Evolutionary conservation across 2,797 vertebrate genomes (phyloP), one percentile per base, ranked within the genome.

Genomic region (Steatocranus sp.): DNA sequence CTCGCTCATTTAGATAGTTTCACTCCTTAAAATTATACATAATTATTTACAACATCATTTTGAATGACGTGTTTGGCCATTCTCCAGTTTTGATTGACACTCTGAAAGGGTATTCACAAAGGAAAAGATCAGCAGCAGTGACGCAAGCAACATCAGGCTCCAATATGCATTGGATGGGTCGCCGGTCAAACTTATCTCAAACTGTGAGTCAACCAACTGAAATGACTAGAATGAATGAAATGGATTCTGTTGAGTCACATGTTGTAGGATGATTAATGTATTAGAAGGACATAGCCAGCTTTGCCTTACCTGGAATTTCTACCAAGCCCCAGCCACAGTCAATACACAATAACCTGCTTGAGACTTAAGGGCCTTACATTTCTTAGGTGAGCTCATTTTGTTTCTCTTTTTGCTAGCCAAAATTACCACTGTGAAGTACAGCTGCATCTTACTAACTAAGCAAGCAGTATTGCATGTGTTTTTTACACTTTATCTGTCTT

Each of bases 171-270:
- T 61, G 36, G 61, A 23, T 41, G 32, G 61, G 36, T 68, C 1
- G 8, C 36, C 1, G 0, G 12, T 41, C 36, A 66, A 66, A 41
- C 11, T 41, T 41, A 41, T 66, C 61, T 66, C 61, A 41, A 38
- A 66, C n/a, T 68, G 15, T 68, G 63, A 68, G 36, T 41, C 12
- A 41, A 68, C 20, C 63, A 10, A 15, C 12, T 68, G 1, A 68
- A 43, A 41, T 68, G 63, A 43, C 36, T 68, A 68, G 32, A 20
- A 61, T 61, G 30, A n/a, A 34, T 36, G 14, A 41, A 68, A 68
- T 43, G 20, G 63, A 68, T 68, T 25, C 20, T 68, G 36, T 43
- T 68, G 14, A 68, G 3, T 43, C 34, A 41, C 8, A 66, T 15
- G 36, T 66, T 23, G 11, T 9, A 23, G 34, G 11, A 38, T 9